Conservation (phyloP, 2,113 vertebrate genomes). For the Rhagologus leucostigma region DNA sequence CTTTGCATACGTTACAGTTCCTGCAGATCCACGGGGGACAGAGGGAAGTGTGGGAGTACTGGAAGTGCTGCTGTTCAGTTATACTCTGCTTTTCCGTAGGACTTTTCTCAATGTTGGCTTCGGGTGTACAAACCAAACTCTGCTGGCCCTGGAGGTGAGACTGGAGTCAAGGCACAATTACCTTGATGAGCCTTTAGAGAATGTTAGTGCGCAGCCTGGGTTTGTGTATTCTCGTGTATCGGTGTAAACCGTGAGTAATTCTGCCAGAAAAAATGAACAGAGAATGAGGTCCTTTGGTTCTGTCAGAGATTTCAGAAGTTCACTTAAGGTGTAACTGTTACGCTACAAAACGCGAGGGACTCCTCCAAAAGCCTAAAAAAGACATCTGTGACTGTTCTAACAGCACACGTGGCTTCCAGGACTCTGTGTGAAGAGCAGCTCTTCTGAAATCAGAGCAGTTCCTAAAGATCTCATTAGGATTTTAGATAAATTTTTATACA, state of each 20-base stretch:
- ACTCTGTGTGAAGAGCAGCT: background rate
- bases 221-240: background rate
- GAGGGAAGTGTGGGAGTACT: background rate
- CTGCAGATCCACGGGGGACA: background rate
- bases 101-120: background rate
- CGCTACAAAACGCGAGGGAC: background rate
- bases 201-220: background rate
- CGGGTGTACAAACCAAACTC: background rate
- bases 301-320: background rate
- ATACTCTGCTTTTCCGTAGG: background rate
- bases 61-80: background rate
- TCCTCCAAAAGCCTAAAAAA: background rate
- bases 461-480: background rate
- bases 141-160: background rate
- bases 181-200: background rate
- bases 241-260: background rate
- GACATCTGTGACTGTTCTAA: background rate
- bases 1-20: background rate
- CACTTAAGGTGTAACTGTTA: background rate
- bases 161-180: background rate
- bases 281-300: background rate
- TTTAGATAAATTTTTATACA: background rate
- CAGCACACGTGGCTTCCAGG: background rate
- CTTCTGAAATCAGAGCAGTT: background rate
- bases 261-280: background rate